Evolutionary conservation across 2,113 vertebrate genomes (phyloP).

Genomic region (Thamnaconus septentrionalis): DNA sequence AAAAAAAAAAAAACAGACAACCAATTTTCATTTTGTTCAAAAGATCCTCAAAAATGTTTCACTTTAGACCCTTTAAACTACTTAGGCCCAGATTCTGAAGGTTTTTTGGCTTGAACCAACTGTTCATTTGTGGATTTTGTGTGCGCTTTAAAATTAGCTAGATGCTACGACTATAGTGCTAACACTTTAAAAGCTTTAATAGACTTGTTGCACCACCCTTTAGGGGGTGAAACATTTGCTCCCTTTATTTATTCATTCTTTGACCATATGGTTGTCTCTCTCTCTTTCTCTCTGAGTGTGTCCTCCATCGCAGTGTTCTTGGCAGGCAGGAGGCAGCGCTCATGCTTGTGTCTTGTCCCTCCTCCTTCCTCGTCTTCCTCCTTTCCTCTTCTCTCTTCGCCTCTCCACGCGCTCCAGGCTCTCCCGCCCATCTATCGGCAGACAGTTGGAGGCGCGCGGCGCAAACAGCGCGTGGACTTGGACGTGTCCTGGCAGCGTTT

Average conservation of each 20-base stretch:
- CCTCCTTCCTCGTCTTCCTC: conserved; percentile 33
- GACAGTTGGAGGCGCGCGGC: conserved; percentile 32
- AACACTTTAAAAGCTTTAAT: too few species aligned
- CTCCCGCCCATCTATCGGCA: conserved; percentile 29
- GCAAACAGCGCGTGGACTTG: conserved; percentile 48
- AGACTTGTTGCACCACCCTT: not conserved
- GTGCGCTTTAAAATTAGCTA: too few species aligned
- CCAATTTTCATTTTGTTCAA: too few species aligned
- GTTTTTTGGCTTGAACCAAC: too few species aligned
- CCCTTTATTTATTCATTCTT: not conserved
- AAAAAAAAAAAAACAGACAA: too few species aligned
- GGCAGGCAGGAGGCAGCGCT: conserved; percentile 7
- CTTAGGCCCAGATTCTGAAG: too few species aligned
- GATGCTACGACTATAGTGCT: too few species aligned
- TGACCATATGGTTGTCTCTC: conserved; percentile 1
- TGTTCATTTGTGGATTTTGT: too few species aligned
- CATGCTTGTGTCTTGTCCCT: conserved; percentile 32
- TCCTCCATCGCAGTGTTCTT: conserved; percentile 14
- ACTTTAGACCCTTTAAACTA: too few species aligned
- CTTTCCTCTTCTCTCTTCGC: conserved; percentile 9
- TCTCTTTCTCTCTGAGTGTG: not conserved
- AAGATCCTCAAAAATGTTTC: too few species aligned
- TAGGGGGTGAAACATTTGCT: not conserved
- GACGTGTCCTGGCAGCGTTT: conserved; percentile 52
- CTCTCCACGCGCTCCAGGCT: conserved; percentile 13